phyloP scores from a whole-genome alignment of 2,797 vertebrate genomes.

The Anas capensis region DNA sequence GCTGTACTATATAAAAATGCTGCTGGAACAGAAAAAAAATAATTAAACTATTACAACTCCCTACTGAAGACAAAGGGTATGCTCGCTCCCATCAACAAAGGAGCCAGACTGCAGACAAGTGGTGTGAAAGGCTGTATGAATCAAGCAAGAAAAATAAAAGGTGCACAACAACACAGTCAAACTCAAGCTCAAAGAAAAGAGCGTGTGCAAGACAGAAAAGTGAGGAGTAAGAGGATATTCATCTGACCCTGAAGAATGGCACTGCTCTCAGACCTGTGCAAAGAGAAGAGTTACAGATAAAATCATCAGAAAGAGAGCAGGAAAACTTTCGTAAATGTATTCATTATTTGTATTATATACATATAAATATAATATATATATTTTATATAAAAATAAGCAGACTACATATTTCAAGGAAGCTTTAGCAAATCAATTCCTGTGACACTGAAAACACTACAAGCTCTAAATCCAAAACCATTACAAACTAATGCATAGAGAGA shows the following conservation, averaged over 20 bases:
- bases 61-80: not conserved
- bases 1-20: not conserved
- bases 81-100: not conserved
- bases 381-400: not conserved
- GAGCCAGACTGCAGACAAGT: not conserved
- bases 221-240: not conserved
- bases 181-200: slow-evolving; percentile 1
- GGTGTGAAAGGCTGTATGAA: not conserved
- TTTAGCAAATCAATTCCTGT: not conserved
- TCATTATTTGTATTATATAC: not conserved
- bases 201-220: not conserved
- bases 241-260: slow-evolving; percentile 2
- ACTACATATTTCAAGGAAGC: not conserved
- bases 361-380: not conserved
- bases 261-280: not conserved
- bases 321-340: not conserved
- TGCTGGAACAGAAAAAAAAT: not conserved
- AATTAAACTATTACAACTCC: not conserved
- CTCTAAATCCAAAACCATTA: not conserved
- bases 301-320: not conserved
- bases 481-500: not conserved
- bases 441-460: not conserved
- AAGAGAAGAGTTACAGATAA: slow-evolving; percentile 6
- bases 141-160: not conserved
- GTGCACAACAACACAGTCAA: not conserved